Evolutionary conservation across 2,113 vertebrate species (phyloP).

Genomic region (Ahaetulla prasina): DNA sequence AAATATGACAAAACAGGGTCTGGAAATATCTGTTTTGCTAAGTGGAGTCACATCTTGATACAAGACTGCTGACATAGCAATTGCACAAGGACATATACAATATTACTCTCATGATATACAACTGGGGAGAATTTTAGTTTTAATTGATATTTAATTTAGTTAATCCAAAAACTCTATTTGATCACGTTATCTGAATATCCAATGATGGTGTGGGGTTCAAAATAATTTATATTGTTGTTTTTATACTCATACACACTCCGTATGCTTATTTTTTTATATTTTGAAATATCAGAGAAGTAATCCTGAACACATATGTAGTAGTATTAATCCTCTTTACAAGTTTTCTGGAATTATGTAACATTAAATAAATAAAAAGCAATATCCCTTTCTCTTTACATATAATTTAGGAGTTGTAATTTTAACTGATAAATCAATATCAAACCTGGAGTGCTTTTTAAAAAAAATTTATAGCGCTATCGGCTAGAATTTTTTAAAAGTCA

Average conservation of each 20-base stretch:
- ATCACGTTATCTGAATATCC: background rate
- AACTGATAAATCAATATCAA: background rate
- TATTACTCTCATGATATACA: background rate
- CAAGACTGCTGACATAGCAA: background rate
- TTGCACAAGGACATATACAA: background rate
- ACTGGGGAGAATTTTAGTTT: background rate
- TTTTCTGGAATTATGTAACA: background rate
- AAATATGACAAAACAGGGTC: background rate
- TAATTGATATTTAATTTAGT: background rate
- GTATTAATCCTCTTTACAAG: background rate
- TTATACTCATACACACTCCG: background rate
- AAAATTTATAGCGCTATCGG: background rate
- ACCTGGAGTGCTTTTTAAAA: background rate
- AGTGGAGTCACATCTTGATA: background rate
- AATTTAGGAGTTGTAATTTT: background rate
- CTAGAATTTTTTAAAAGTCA: background rate
- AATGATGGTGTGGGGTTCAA: background rate
- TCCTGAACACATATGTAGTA: background rate
- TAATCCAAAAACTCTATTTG: background rate
- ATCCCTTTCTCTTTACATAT: background rate
- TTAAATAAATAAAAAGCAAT: background rate
- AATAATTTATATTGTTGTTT: background rate
- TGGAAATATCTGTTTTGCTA: background rate
- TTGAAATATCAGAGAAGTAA: background rate
- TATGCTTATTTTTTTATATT: background rate